Percentiles rank a stretch among this genome's conserved stretches.
phyloP scores from a whole-genome alignment of 2,888 invertebrate genomes.

The Drosophila ustulata region DNA sequence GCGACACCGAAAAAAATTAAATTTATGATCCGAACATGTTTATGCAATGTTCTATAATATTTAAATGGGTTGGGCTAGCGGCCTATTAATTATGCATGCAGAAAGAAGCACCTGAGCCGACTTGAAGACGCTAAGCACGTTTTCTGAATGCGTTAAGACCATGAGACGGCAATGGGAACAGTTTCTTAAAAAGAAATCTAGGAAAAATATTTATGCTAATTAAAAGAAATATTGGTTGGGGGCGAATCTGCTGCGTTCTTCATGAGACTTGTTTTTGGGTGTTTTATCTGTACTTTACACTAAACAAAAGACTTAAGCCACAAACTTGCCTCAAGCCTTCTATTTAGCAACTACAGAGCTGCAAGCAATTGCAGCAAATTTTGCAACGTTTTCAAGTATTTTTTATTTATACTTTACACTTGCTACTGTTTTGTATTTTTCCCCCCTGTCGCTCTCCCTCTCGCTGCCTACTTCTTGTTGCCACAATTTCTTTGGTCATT shows the following conservation, averaged over 20 bases:
- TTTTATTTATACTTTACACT: slow-evolving; percentile 26
- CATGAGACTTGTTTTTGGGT: slow-evolving; percentile 11
- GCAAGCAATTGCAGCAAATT: slow-evolving; percentile 46
- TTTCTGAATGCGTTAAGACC: slow-evolving; percentile 49
- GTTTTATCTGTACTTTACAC: slow-evolving; percentile 7
- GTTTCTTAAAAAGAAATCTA: slow-evolving; percentile 54
- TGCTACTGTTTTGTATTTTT: slow-evolving; percentile 47
- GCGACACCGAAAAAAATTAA: slow-evolving; percentile 24
- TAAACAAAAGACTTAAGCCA: slow-evolving; percentile 61
- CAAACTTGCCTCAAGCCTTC: slow-evolving; percentile 46
- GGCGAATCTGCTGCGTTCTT: slow-evolving; percentile 10
- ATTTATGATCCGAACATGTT: slow-evolving; percentile 42
- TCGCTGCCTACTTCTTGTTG: slow-evolving; percentile 11
- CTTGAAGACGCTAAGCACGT: slow-evolving; percentile 64
- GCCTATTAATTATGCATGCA: slow-evolving; percentile 74
- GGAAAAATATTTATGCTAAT: slow-evolving; percentile 73
- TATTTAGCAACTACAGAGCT: slow-evolving; percentile 11
- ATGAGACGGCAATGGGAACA: slow-evolving; percentile 49
- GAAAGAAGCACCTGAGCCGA: slow-evolving; percentile 39
- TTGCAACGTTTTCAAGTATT: slow-evolving; percentile 37
- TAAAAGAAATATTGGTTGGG: slow-evolving; percentile 38
- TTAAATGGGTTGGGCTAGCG: slow-evolving; percentile 35
- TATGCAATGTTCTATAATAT: slow-evolving; percentile 56
- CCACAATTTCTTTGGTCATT: slow-evolving; percentile 67
- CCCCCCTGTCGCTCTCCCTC: not conserved